These are phyloP conservation scores for Tenrec ecaudatus DNA, from an alignment of 2,113 vertebrate species.

Conservation along the genomic window DNA sequence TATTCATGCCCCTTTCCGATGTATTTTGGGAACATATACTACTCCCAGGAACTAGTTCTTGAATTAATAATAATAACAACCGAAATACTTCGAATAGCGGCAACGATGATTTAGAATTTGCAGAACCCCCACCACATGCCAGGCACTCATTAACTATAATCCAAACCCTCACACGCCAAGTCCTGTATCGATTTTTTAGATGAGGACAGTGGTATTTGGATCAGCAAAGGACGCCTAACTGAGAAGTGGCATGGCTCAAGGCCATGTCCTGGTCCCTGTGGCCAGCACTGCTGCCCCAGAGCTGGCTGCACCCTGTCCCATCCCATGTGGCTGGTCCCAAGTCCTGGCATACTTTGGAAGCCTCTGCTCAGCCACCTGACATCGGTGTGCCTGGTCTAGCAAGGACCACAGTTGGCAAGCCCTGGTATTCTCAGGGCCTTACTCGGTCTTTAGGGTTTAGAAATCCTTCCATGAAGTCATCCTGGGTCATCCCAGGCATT, in stretches of 20 bases:
- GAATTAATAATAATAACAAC: background rate
- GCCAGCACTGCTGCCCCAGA: no score
- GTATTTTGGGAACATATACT: background rate
- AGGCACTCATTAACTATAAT: background rate
- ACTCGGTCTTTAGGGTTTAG: background rate
- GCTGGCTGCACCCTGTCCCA: no score
- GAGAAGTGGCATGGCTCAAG: background rate
- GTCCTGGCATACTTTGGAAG: background rate
- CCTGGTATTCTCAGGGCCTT: background rate
- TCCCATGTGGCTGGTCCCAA: no score
- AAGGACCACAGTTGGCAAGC: background rate
- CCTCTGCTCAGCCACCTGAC: background rate
- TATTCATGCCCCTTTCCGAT: background rate
- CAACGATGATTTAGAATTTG: no score
- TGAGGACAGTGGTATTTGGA: background rate
- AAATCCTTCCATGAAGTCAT: background rate
- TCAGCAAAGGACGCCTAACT: background rate
- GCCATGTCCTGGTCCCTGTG: no score
- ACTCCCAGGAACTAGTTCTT: background rate
- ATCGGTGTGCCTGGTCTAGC: no score
- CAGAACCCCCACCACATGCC: fast-evolving
- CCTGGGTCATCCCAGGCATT: background rate
- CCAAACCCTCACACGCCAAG: background rate
- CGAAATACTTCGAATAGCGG: background rate
- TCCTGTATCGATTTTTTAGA: background rate